Conservation (phyloP, 1,140 invertebrate genomes). For the Anthonomus grandis region DNA sequence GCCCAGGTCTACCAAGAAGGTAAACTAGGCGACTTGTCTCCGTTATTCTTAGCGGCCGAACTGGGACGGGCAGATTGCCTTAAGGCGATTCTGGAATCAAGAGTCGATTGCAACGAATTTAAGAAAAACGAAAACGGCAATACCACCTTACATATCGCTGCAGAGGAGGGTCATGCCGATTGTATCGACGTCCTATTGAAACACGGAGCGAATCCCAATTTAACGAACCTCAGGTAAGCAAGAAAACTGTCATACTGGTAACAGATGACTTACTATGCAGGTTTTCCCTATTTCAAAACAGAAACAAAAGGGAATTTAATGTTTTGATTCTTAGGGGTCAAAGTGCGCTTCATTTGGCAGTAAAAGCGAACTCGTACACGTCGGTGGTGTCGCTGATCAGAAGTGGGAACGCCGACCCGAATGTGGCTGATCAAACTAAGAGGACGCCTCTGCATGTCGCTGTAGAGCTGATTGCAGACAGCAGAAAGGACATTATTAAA, state of each 20-base stretch:
- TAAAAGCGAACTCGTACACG: conserved; percentile 69
- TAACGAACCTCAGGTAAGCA: conserved; percentile 61
- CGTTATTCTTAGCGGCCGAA: conserved; percentile 73
- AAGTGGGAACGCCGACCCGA: conserved; percentile 67
- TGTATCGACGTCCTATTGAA: conserved; percentile 67
- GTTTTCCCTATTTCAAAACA: too few species aligned
- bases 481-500: conserved; percentile 13
- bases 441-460: conserved; percentile 74
- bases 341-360: conserved; percentile 72
- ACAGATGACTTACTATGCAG: too few species aligned
- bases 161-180: conserved; percentile 69
- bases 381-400: conserved; percentile 69
- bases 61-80: conserved; percentile 67
- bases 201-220: conserved; percentile 65
- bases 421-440: conserved; percentile 70
- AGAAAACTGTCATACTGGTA: too few species aligned
- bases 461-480: conserved; percentile 52
- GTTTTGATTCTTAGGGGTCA: conserved; percentile 59
- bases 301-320: too few species aligned
- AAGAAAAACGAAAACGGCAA: conserved; percentile 61
- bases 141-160: conserved; percentile 74
- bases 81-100: conserved; percentile 61
- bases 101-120: conserved; percentile 58
- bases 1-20: conserved; percentile 16
- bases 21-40: conserved; percentile 61